These are phyloP conservation scores for Otocyon megalotis DNA, from an alignment of 2,113 vertebrate genomes.

Conservation along the genomic window DNA sequence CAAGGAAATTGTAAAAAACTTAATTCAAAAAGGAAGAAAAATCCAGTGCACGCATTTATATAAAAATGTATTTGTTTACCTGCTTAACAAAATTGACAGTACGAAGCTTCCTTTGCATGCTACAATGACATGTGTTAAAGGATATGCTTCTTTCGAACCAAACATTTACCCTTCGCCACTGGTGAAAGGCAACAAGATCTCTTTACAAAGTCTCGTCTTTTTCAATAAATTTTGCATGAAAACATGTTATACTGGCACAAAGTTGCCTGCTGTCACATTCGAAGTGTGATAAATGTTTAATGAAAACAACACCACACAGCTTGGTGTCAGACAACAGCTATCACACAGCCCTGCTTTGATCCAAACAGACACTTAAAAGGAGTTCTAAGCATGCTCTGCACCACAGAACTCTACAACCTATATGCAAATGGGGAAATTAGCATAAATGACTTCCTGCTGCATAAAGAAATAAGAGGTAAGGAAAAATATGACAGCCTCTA, in stretches of 20 bases:
- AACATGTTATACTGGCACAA: conserved; percentile 92
- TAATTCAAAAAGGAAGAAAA: conserved; percentile 51
- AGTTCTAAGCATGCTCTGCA: conserved; percentile 85
- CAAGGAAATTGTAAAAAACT: conserved; percentile 27
- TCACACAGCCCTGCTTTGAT: conserved; percentile 93
- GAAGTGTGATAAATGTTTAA: conserved; percentile 99
- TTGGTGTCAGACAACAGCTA: conserved; percentile 94
- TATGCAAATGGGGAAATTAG: conserved; percentile 93
- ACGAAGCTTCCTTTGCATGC: neutral
- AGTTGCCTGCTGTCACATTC: conserved; percentile 97
- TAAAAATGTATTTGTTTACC: conserved; percentile 64
- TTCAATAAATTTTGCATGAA: conserved; percentile 99
- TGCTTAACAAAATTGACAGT: conserved; percentile 54
- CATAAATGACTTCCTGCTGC: conserved; percentile 89
- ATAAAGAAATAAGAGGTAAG: conserved; percentile 79
- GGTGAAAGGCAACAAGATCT: conserved; percentile 94
- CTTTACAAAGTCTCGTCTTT: conserved; percentile 92
- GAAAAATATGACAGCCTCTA: conserved; percentile 78
- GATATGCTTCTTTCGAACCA: conserved; percentile 84
- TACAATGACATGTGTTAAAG: conserved; percentile 49
- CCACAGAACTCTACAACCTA: conserved; percentile 90
- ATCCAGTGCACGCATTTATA: neutral
- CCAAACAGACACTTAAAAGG: conserved; percentile 91
- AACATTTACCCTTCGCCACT: conserved; percentile 92
- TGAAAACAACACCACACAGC: conserved; percentile 97